A percentile compares a stretch with the other conserved stretches of the same genome.
These are phyloP conservation scores for Boleophthalmus pectinirostris DNA, from an alignment of 2,113 vertebrate species.

Conservation along the genomic window DNA sequence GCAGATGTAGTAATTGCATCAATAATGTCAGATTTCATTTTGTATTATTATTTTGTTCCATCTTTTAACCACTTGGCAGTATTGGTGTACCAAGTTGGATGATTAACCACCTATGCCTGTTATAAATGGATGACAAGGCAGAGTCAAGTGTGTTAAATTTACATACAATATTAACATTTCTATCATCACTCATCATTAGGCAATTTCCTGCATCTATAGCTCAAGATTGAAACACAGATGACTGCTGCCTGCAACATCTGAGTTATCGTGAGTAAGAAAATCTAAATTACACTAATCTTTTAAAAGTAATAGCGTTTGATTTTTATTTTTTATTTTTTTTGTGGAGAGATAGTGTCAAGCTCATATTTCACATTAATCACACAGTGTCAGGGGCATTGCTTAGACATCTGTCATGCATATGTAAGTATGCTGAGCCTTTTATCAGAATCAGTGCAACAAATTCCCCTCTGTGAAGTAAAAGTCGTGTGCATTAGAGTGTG, in stretches of 20 bases:
- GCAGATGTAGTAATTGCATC: too few species aligned
- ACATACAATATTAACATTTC: too few species aligned
- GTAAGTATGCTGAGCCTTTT: slow-evolving; percentile 51
- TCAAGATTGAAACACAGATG: slow-evolving; percentile 34
- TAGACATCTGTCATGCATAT: slow-evolving; percentile 60
- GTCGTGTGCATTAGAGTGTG: neutral
- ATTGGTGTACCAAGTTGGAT: too few species aligned
- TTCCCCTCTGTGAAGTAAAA: slow-evolving; percentile 25
- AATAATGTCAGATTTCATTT: too few species aligned
- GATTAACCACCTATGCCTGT: too few species aligned
- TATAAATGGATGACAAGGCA: too few species aligned
- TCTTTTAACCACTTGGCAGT: too few species aligned
- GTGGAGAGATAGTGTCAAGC: slow-evolving; percentile 45
- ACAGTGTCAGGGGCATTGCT: slow-evolving; percentile 43
- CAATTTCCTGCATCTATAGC: slow-evolving; percentile 62
- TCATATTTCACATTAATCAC: slow-evolving; percentile 65
- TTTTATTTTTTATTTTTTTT: slow-evolving; percentile 41
- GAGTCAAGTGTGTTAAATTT: too few species aligned
- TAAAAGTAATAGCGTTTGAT: slow-evolving; percentile 56
- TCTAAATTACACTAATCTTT: slow-evolving; percentile 61
- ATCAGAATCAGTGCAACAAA: slow-evolving; percentile 43
- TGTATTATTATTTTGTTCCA: too few species aligned
- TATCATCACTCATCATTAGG: slow-evolving; percentile 19
- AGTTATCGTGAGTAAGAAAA: slow-evolving; percentile 20
- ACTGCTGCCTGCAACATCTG: slow-evolving; percentile 45